These are phyloP conservation scores for Alethe castanea DNA, from an alignment of 2,113 vertebrate species.

Conservation along the genomic window DNA sequence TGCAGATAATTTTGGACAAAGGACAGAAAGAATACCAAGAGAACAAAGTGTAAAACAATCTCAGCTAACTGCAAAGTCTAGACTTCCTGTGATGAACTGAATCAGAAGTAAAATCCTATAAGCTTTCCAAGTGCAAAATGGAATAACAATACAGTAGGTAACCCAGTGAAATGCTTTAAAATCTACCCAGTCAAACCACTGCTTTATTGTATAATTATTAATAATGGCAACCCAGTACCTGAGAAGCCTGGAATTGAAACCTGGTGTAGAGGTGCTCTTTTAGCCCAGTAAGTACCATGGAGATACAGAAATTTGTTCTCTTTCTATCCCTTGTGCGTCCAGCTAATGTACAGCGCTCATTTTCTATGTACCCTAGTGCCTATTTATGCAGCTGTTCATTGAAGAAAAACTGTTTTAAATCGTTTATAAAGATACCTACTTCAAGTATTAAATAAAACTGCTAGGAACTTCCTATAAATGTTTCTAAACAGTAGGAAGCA, in stretches of 20 bases:
- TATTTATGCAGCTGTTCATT: constrained; percentile 7
- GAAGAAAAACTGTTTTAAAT: not conserved
- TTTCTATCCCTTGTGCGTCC: not conserved
- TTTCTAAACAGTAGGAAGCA: not conserved
- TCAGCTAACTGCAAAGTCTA: not conserved
- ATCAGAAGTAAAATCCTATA: not conserved
- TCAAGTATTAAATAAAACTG: constrained; percentile 44
- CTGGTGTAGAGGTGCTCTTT: not conserved
- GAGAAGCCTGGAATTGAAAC: not conserved
- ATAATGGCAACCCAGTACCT: not conserved
- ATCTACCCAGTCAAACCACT: not conserved
- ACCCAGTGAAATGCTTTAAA: not conserved
- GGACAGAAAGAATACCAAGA: not conserved
- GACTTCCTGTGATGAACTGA: not conserved
- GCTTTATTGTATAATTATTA: not conserved
- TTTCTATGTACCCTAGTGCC: not conserved
- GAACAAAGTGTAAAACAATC: not conserved
- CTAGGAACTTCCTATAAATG: constrained; percentile 20
- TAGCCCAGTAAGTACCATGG: not conserved
- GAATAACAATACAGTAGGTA: not conserved
- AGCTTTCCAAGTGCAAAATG: not conserved
- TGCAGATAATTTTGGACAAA: not conserved
- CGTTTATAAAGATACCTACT: not conserved
- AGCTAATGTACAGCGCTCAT: not conserved
- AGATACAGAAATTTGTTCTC: not conserved